phyloP scores from a whole-genome alignment of 1,140 invertebrate genomes.

The Geopemphigus sp. region DNA sequence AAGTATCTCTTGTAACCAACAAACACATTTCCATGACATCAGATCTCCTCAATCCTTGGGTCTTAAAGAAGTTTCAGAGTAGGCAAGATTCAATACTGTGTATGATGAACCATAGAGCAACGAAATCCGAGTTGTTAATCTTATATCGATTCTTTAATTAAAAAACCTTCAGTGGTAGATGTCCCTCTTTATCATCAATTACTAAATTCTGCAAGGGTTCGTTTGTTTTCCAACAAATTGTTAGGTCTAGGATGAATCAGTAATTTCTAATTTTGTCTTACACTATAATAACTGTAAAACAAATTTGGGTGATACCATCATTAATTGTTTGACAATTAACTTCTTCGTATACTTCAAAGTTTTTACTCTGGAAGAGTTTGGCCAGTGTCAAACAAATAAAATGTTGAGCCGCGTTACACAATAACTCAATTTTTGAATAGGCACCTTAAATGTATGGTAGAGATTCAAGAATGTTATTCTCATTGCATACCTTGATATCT shows the following conservation, averaged over 20 bases:
- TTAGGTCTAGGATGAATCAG: not conserved
- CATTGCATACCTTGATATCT: too few species aligned
- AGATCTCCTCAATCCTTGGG: not conserved
- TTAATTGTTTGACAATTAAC: not conserved
- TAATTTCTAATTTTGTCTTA: not conserved
- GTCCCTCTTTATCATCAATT: not conserved
- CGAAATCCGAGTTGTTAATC: not conserved
- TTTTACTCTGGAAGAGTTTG: not conserved
- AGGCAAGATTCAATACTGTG: not conserved
- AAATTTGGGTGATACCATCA: not conserved
- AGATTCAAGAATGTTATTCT: too few species aligned
- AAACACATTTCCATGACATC: not conserved
- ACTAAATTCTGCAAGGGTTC: not conserved
- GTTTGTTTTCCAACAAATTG: conserved; percentile 8
- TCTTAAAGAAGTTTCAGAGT: not conserved
- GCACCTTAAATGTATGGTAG: too few species aligned
- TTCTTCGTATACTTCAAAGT: conserved; percentile 22
- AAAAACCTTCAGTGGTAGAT: not conserved
- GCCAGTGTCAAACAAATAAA: too few species aligned
- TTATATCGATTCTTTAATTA: not conserved
- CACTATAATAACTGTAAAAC: not conserved
- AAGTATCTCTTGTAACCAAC: not conserved
- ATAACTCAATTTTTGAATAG: too few species aligned
- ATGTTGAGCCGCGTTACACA: too few species aligned
- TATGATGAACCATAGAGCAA: not conserved